These are phyloP conservation scores for Leucophenga montana DNA, from an alignment of 2,888 invertebrate species.

Conservation along the genomic window DNA sequence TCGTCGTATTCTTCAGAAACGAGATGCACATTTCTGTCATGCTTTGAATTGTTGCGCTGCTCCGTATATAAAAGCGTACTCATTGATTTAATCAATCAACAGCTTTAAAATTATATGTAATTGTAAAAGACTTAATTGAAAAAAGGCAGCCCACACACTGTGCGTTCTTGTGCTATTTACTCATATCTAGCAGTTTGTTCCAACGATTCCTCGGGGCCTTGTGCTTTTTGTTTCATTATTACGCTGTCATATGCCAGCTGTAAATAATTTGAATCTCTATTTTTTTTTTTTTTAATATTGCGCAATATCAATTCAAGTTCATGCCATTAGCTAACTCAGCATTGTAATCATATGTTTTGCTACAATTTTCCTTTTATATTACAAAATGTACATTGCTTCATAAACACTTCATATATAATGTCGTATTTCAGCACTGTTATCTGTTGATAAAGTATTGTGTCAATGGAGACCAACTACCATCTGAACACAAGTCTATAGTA, in stretches of 20 bases:
- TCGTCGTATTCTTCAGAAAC: no score
- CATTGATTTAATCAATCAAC: no score
- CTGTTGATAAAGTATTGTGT: neutral
- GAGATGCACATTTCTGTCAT: no score
- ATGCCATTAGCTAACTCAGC: neutral
- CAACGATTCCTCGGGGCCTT: no score
- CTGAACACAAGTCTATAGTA: conserved; percentile 10
- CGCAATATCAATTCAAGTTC: conserved; percentile 8
- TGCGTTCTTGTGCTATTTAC: no score
- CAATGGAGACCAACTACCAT: neutral
- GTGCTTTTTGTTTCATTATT: neutral
- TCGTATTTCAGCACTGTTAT: neutral
- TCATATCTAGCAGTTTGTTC: no score
- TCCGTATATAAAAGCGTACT: no score
- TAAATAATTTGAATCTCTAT: neutral
- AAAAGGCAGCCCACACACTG: no score
- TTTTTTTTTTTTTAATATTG: neutral
- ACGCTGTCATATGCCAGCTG: neutral
- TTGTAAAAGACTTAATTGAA: no score
- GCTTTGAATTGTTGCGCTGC: no score
- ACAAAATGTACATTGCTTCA: neutral
- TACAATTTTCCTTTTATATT: neutral
- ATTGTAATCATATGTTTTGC: neutral
- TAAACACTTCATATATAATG: neutral
- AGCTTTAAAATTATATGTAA: no score